Percentiles rank a stretch among this genome's conserved stretches.
These are phyloP conservation scores for Diglossa cyanea DNA, from an alignment of 2,797 vertebrate genomes.

Conservation along the genomic window DNA sequence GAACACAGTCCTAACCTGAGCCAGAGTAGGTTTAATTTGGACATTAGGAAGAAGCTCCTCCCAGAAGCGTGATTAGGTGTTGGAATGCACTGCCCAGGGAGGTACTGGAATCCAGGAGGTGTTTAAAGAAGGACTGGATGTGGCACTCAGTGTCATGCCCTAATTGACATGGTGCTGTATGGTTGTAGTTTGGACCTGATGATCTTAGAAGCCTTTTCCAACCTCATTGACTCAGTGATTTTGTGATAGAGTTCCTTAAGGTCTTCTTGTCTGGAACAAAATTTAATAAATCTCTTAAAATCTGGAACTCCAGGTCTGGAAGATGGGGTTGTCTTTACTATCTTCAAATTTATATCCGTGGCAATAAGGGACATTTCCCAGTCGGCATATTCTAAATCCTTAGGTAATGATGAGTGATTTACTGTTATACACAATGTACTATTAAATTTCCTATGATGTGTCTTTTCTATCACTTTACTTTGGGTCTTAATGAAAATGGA, in stretches of 20 bases:
- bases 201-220: not conserved
- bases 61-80: fast-evolving
- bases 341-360: not conserved
- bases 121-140: not conserved
- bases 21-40: not conserved
- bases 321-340: not conserved
- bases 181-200: not conserved
- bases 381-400: not conserved
- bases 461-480: not conserved
- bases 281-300: not conserved
- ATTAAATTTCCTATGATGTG: not conserved
- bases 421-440: not conserved
- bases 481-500: not conserved
- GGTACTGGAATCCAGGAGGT: not conserved
- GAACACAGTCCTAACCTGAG: not conserved
- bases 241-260: not conserved
- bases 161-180: not conserved
- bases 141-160: not conserved
- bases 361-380: not conserved
- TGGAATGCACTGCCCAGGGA: not conserved
- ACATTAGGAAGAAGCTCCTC: not conserved
- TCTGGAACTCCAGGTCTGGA: not conserved
- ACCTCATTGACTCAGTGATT: no score
- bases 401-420: not conserved
- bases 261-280: not conserved